Conservation (phyloP, 2,113 vertebrate species). For the Mormyrus lacerda region DNA sequence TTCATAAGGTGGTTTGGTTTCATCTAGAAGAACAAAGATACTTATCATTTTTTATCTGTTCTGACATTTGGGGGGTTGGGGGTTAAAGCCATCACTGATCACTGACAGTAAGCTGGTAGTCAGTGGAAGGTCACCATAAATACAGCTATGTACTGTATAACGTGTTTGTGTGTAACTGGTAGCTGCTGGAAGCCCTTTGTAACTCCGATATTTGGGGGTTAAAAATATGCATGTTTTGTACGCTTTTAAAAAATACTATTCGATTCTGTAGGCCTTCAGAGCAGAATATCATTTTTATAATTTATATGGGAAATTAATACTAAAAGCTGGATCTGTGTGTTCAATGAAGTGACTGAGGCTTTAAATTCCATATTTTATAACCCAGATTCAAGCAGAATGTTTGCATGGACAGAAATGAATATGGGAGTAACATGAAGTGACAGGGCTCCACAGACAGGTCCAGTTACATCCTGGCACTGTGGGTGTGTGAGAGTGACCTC, state of each 20-base stretch:
- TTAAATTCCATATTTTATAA: background rate
- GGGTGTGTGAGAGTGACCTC: background rate
- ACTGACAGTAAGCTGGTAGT: background rate
- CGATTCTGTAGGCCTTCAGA: background rate
- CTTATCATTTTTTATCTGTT: background rate
- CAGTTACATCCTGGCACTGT: background rate
- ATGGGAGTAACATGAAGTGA: background rate
- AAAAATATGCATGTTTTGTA: background rate
- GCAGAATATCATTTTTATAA: background rate
- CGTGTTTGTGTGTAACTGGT: background rate
- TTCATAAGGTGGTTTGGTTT: background rate
- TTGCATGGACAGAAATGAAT: background rate
- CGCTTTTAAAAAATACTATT: background rate
- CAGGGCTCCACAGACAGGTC: background rate
- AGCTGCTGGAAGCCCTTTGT: background rate
- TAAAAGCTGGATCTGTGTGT: background rate
- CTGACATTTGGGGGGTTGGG: background rate
- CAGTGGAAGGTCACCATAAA: background rate
- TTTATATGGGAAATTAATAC: background rate
- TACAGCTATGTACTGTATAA: background rate
- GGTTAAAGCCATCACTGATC: background rate
- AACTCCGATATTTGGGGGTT: background rate
- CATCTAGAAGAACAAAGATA: background rate
- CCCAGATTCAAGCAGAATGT: background rate
- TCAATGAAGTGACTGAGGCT: background rate